phyloP scores from a whole-genome alignment of 2,888 invertebrate species.

The Biston stratarius region DNA sequence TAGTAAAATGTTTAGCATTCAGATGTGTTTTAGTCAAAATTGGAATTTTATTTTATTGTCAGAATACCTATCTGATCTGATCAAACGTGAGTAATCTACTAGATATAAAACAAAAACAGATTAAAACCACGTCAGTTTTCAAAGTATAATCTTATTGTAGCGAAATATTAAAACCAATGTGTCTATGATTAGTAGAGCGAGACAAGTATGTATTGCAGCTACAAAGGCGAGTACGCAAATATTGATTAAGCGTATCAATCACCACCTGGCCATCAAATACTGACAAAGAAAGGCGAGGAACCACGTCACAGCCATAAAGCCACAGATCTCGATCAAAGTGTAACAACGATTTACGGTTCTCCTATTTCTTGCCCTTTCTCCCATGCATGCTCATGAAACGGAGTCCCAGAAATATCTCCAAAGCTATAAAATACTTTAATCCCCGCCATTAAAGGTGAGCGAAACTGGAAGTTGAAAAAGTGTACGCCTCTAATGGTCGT shows the following conservation, averaged over 20 bases:
- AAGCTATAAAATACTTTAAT: constrained; percentile 58
- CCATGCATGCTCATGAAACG: constrained; percentile 44
- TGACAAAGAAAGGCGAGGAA: constrained; percentile 11
- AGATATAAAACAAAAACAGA: background rate
- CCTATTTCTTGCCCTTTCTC: constrained; percentile 41
- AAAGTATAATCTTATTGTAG: no score
- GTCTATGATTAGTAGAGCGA: background rate
- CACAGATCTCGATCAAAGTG: constrained; percentile 23
- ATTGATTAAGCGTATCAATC: constrained; percentile 16
- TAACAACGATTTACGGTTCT: constrained; percentile 28
- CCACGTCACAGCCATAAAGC: constrained; percentile 11
- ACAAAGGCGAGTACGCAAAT: constrained; percentile 21
- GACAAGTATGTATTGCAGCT: background rate
- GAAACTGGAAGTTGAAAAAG: constrained; percentile 50
- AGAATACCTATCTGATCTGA: no score
- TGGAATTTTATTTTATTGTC: no score
- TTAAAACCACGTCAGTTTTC: no score
- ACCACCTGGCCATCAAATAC: constrained; percentile 13
- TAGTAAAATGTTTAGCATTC: background rate
- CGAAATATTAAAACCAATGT: background rate
- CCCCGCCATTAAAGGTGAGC: constrained; percentile 48
- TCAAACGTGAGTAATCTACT: background rate
- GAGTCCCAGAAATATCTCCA: constrained; percentile 48
- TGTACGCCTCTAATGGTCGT: constrained; percentile 51
- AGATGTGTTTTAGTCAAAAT: background rate